A percentile compares a stretch with the other conserved stretches of the same genome.
These are phyloP conservation scores for Pungitius pungitius DNA, from an alignment of 2,113 vertebrate species.

Conservation along the genomic window DNA sequence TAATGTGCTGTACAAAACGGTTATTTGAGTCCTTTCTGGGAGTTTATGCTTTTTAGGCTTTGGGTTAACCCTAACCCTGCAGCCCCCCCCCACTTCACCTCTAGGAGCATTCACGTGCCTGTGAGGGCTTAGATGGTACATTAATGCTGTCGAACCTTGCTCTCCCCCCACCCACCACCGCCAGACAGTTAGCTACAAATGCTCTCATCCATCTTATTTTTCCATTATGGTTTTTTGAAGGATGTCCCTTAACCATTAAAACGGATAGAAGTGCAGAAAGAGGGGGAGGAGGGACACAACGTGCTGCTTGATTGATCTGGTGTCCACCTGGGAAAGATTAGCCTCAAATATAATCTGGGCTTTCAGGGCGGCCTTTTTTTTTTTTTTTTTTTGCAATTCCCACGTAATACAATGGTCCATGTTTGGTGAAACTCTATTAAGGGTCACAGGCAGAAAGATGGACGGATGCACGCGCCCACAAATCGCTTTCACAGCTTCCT, in stretches of 20 bases:
- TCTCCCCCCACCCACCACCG: conserved; percentile 71
- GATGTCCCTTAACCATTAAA: conserved; percentile 92
- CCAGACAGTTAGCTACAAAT: conserved; percentile 84
- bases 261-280: conserved; percentile 89
- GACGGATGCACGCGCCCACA: conserved; percentile 21
- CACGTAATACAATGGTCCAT: conserved; percentile 36
- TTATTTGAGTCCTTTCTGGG: neutral
- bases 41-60: neutral
- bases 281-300: conserved; percentile 65
- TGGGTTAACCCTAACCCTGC: no score
- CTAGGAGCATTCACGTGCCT: conserved; percentile 6
- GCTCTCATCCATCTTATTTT: conserved; percentile 93
- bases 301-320: conserved; percentile 86
- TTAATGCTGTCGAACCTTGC: conserved; percentile 56
- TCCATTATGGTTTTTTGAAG: conserved; percentile 89
- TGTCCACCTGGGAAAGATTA: conserved; percentile 79
- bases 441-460: conserved; percentile 2
- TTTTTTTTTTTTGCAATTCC: conserved; percentile 31
- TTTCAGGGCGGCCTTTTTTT: conserved; percentile 40
- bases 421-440: conserved; percentile 18
- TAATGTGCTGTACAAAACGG: neutral
- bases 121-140: conserved; percentile 47
- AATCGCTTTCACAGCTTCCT: conserved; percentile 19
- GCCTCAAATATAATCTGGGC: conserved; percentile 75
- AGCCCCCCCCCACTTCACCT: neutral